Evolutionary conservation across 2,888 invertebrate species (phyloP), one percentile per base, ranked within the genome.

Genomic region (Polyommatus icarus): DNA sequence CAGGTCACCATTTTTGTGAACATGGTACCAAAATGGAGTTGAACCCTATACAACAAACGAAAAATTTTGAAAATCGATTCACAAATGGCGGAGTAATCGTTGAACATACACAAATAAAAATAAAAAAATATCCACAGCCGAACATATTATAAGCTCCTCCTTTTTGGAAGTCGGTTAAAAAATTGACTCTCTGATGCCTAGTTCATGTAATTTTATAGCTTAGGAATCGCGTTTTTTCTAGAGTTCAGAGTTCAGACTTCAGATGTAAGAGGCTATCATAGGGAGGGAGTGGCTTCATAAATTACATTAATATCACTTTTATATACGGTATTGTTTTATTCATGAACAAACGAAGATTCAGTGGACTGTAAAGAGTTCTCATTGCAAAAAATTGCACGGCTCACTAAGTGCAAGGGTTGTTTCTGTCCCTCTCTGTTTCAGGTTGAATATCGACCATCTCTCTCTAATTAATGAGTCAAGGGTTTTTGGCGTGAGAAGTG

Each of bases 391-490:
- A 88, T 87, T 83, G 85, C 86, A 90, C 88, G 92, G 88, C 89
- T 84, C 86, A 87, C 82, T 89, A 89, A 84, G 84, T 82, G 82
- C 84, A 88, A 89, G 91, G 90, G 91, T 88, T 18, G 89, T 88
- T 84, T 80, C 82, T 18, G 29, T 75, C 57, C 89, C 90, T 87
- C 90, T 83, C 81, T 90, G 83, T 59, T 50, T 73, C 84, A 6
- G 15, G 18, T 18, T 20, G 59, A 78, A 78, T 57, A 79, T 78
- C 86, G 84, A 81, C 12, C 71, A 76, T 80, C 77, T 89, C 88
- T 84, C 86, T 81, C 78, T 92, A 93, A 92, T 93, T 93, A 92
- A 93, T 88, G 88, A 89, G 85, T 89, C 89, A 91, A 90, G 86
- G 87, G 85, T 84, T 83, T 89, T 87, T 84, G 87, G 84, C 87